Percentiles rank a stretch among this genome's conserved stretches.
phyloP scores from a whole-genome alignment of 2,113 vertebrate genomes.

The Cyanistes caeruleus region DNA sequence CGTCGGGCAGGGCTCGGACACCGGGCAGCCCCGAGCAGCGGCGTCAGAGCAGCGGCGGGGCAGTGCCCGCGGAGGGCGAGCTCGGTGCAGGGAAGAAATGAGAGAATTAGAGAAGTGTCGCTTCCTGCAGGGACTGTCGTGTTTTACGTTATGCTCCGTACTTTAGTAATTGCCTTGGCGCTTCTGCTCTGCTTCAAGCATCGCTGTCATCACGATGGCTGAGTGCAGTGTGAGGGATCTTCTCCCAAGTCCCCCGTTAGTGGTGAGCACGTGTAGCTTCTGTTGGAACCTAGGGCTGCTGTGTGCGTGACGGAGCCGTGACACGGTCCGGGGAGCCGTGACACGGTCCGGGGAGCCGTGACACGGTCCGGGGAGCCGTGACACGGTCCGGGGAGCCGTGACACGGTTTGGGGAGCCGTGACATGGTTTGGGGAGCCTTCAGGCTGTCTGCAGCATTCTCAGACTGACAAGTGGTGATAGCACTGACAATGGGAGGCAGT shows the following conservation, averaged over 20 bases:
- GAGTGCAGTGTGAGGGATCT: not conserved
- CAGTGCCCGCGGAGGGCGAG: rapidly evolving
- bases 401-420: rapidly evolving
- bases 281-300: not conserved
- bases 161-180: not conserved
- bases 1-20: not conserved
- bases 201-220: not conserved
- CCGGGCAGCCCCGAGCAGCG: not conserved
- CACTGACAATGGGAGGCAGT: not conserved
- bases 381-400: rapidly evolving
- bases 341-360: rapidly evolving
- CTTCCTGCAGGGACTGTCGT: rapidly evolving
- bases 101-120: rapidly evolving
- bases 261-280: not conserved
- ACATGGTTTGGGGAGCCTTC: not conserved
- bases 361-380: not conserved
- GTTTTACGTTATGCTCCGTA: rapidly evolving
- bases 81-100: not conserved
- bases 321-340: rapidly evolving
- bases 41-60: not conserved
- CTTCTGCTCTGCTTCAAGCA: not conserved
- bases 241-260: not conserved
- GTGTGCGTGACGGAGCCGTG: rapidly evolving
- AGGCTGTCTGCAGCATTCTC: not conserved
- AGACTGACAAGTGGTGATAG: rapidly evolving